Conservation (phyloP, 1,140 invertebrate genomes). For the Neotoxoptera formosana region DNA sequence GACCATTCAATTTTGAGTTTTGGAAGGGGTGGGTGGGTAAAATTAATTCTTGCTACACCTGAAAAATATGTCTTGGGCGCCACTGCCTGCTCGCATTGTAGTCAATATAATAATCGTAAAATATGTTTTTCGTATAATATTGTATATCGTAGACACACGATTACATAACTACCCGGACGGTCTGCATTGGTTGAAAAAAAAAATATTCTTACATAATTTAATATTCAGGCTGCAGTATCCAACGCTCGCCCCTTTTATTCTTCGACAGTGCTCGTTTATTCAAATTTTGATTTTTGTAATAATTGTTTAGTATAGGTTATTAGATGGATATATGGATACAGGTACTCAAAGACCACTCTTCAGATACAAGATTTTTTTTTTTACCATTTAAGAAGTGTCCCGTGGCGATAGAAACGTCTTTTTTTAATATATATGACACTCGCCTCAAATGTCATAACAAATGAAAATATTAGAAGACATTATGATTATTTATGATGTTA, state of each 20-base stretch:
- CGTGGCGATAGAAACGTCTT: not conserved
- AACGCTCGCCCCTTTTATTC: not conserved
- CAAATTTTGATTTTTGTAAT: not conserved
- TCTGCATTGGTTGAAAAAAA: not conserved
- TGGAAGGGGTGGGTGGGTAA: too few relatives aligned
- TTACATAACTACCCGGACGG: not conserved
- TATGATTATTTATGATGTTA: not conserved
- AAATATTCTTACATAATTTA: too few relatives aligned
- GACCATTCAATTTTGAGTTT: too few relatives aligned
- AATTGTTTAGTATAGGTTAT: not conserved
- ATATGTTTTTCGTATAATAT: too few relatives aligned
- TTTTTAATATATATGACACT: not conserved
- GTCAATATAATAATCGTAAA: too few relatives aligned
- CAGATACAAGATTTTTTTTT: not conserved
- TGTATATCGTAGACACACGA: not conserved
- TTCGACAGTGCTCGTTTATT: not conserved
- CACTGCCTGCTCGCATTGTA: too few relatives aligned
- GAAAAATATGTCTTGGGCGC: too few relatives aligned
- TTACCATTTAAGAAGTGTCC: not conserved
- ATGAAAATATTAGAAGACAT: not conserved
- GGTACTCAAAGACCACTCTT: not conserved
- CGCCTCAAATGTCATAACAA: not conserved
- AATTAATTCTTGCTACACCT: too few relatives aligned
- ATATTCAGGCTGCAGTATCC: not conserved
- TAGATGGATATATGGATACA: too few relatives aligned